Percentiles rank a stretch among this genome's conserved stretches.
phyloP scores from a whole-genome alignment of 2,888 invertebrate genomes.

The Polymixis lichenea region DNA sequence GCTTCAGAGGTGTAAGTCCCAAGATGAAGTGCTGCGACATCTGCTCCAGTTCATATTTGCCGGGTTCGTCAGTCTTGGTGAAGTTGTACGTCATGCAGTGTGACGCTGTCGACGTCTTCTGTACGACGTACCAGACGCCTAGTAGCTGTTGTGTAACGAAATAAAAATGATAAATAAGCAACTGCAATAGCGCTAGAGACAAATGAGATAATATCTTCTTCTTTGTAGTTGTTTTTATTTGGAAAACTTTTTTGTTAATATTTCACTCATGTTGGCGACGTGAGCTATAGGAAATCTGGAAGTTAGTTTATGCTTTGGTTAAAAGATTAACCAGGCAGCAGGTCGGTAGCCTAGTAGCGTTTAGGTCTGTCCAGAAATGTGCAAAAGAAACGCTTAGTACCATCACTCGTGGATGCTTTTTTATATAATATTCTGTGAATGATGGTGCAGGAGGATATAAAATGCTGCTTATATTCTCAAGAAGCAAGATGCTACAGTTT shows the following conservation, averaged over 20 bases:
- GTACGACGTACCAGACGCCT: slow-evolving; percentile 95
- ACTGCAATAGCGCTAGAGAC: not conserved
- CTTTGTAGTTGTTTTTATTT: not conserved
- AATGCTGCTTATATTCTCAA: not conserved
- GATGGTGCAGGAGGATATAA: not conserved
- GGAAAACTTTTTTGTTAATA: not conserved
- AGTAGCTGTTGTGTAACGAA: slow-evolving; percentile 90
- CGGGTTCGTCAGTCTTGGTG: slow-evolving; percentile 92
- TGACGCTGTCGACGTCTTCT: slow-evolving; percentile 95
- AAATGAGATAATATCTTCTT: not conserved
- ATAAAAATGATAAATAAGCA: not conserved
- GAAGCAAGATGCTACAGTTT: not conserved
- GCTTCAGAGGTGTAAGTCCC: slow-evolving; percentile 93
- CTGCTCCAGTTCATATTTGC: slow-evolving; percentile 93
- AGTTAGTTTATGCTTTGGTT: not conserved
- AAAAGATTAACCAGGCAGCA: not conserved
- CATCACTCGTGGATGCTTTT: not conserved
- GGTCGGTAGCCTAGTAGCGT: not conserved
- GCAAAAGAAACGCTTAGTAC: too few species aligned
- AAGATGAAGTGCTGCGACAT: slow-evolving; percentile 93
- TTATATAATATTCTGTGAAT: not conserved
- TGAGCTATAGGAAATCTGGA: not conserved
- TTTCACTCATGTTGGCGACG: not conserved
- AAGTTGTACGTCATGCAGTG: slow-evolving; percentile 95
- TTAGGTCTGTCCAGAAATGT: not conserved